These are phyloP conservation scores for Itoplectis maculator DNA, from an alignment of 2,888 invertebrate genomes.

Conservation along the genomic window DNA sequence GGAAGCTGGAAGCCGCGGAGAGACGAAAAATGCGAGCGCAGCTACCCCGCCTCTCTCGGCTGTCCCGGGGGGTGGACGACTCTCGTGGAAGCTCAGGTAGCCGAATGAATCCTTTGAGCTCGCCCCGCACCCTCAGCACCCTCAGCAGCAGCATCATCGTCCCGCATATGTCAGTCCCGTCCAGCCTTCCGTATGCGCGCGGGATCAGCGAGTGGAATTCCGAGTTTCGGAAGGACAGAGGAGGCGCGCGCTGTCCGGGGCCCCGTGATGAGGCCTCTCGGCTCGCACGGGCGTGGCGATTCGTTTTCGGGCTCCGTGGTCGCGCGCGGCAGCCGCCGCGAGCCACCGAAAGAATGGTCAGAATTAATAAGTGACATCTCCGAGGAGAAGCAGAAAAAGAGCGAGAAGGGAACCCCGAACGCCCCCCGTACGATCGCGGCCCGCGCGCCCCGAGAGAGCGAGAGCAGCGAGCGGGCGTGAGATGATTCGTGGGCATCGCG, in stretches of 20 bases:
- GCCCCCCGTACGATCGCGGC: conserved; percentile 70
- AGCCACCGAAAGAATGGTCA: conserved; percentile 76
- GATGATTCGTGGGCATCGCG: conserved; percentile 64
- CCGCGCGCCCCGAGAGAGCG: neutral
- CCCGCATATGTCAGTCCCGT: conserved; percentile 52
- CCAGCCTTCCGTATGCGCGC: conserved; percentile 49
- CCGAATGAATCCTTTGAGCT: conserved; percentile 80
- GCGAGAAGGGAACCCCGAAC: conserved; percentile 78
- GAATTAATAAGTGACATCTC: conserved; percentile 84
- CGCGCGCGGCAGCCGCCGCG: conserved; percentile 38
- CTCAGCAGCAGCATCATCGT: conserved; percentile 64
- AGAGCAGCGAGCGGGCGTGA: conserved; percentile 68
- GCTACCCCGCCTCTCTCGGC: conserved; percentile 59
- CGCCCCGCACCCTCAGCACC: conserved; percentile 77
- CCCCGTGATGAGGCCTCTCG: conserved; percentile 22
- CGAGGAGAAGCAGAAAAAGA: conserved; percentile 66
- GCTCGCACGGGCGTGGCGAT: conserved; percentile 73
- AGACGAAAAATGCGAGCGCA: conserved; percentile 63
- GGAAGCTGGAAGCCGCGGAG: conserved; percentile 32
- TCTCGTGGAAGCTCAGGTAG: conserved; percentile 80
- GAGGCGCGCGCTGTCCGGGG: conserved; percentile 40
- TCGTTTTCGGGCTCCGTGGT: conserved; percentile 75
- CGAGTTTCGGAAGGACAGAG: conserved; percentile 66
- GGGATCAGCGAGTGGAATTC: conserved; percentile 51
- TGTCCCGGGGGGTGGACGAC: conserved; percentile 21